A percentile compares a stretch with the other conserved stretches of the same genome.
Evolutionary conservation across 2,797 vertebrate genomes (phyloP).

Genomic region (Galago senegalensis): DNA sequence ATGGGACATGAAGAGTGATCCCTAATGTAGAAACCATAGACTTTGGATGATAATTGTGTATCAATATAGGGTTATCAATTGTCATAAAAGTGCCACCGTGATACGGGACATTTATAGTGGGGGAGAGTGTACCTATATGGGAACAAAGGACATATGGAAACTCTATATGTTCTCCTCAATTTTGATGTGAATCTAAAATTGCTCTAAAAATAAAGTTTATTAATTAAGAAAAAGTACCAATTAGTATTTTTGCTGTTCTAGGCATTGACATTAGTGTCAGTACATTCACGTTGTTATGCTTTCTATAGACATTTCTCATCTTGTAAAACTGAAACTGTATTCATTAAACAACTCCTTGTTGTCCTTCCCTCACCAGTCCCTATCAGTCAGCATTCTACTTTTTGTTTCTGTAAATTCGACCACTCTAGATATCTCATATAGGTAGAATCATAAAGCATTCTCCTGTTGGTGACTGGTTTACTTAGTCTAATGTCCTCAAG

Average conservation of each 20-base stretch:
- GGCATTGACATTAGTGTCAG: neutral
- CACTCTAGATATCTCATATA: neutral
- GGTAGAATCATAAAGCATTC: neutral
- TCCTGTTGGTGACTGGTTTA: neutral
- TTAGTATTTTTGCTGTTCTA: no score
- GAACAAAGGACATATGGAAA: neutral
- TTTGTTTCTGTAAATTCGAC: neutral
- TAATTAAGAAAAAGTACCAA: neutral
- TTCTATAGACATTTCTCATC: neutral
- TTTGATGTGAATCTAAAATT: neutral
- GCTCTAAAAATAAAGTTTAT: neutral
- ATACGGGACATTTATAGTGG: neutral
- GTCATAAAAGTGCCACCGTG: neutral
- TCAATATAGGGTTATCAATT: neutral
- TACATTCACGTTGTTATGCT: neutral
- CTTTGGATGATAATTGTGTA: neutral
- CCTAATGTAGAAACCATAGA: neutral
- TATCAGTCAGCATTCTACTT: neutral
- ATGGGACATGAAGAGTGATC: neutral
- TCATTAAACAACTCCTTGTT: neutral
- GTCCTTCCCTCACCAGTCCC: rapidly evolving
- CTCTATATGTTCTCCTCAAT: neutral
- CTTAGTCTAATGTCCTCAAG: neutral
- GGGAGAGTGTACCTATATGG: rapidly evolving
- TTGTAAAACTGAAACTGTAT: neutral